Evolutionary conservation across 1,140 invertebrate genomes (phyloP).

Genomic region (Magallana angulata): DNA sequence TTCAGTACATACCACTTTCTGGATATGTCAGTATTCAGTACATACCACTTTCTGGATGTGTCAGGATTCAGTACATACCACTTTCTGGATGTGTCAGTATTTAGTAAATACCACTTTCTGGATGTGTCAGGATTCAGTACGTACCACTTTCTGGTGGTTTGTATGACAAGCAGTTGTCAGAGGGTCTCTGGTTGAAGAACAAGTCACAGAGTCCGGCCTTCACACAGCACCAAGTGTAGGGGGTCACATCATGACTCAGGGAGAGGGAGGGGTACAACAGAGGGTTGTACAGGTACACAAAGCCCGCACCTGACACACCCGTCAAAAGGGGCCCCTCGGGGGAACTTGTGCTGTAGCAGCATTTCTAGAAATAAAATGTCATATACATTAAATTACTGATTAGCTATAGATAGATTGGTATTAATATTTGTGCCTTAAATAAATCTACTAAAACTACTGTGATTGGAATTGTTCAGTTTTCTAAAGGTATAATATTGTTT

Average conservation of each 20-base stretch:
- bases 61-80: background rate
- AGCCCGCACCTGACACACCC: background rate
- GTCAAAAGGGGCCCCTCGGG: background rate
- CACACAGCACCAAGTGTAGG: conserved; percentile 29
- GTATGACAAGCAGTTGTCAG: conserved; percentile 25
- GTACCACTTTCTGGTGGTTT: background rate
- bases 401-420: no score
- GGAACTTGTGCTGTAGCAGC: conserved; percentile 12
- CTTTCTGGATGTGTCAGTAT: background rate
- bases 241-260: background rate
- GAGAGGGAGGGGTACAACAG: background rate
- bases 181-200: background rate
- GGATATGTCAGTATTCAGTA: background rate
- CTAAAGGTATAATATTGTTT: background rate
- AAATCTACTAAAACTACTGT: no score
- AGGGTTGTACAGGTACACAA: conserved; percentile 27
- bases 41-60: conserved; percentile 14
- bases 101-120: background rate
- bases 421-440: no score
- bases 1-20: conserved; percentile 3
- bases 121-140: background rate
- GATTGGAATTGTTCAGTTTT: no score
- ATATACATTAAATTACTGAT: no score
- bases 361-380: conserved; percentile 14
- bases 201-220: conserved; percentile 8